Base-by-base conservation (phyloP, 1,140 invertebrate species). In the Ceratina australensis region DNA sequence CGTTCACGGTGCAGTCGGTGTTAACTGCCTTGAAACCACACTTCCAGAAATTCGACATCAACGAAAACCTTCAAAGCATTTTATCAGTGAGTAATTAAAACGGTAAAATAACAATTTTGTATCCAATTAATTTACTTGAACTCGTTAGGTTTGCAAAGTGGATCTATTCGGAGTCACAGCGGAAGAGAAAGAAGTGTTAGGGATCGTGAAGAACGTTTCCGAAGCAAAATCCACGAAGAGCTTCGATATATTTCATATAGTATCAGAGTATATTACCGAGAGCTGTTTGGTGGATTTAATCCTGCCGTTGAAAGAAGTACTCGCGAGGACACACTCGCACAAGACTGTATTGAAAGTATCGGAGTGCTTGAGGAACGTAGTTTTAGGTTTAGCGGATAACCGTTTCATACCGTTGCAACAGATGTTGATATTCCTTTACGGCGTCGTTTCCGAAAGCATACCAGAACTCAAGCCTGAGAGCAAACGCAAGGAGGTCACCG, bases 111-210 rank as follows among this genome's bases (percentile, higher is more conserved):
- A n/a, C n/a, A 33, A 64, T 47, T 42, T 42, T 10, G 10, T 42
- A 10, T 42, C 10, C 7, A 22, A 15, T 20, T 47, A 12, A 64
- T 47, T n/a, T 77, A 72, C 47, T 63, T 98, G 97, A 73, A 65
- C 66, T 75, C 86, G 90, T 57, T 79, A 96, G 94, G 92, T 97
- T 15, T 98, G 97, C 78, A 95, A 95, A 64, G 94, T 96, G 75
- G 98, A 99, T 92, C 92, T 99, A 16, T 99, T 99, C 91, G 97
- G 97, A 0, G 93, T 95, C 54, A 93, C 96, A 1, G 95, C 96
- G 0, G 98, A 99, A 90, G 98, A 99, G 91, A 99, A 99, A 91
- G 96, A 98, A 91, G 94, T 99, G 0, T 93, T 94, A 1, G 96
- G 97, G 83, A 96, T 99, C 49, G 94, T 95, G 10, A 94, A 93